phyloP scores from a whole-genome alignment of 2,113 vertebrate species.

The Puntigrus tetrazona region DNA sequence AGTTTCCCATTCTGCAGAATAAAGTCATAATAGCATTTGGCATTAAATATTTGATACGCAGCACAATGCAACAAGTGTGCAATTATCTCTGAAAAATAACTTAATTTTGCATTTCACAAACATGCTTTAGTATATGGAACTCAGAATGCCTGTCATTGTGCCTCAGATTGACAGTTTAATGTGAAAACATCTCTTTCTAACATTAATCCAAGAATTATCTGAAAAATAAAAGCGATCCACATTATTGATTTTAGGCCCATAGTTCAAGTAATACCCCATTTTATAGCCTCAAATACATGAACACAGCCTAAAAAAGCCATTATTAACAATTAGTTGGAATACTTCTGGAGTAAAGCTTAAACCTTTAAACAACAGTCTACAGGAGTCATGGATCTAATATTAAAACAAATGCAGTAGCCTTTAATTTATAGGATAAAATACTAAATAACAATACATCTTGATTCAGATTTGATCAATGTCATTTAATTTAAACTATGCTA shows the following conservation, averaged over 20 bases:
- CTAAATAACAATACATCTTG: background rate
- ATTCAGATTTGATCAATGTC: background rate
- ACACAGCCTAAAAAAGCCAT: background rate
- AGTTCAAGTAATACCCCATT: too few relatives aligned
- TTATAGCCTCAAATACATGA: background rate
- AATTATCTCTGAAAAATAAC: background rate
- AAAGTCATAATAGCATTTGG: too few relatives aligned
- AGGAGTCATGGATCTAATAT: too few relatives aligned
- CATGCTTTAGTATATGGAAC: too few relatives aligned
- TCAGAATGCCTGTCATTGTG: background rate
- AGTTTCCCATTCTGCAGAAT: too few relatives aligned
- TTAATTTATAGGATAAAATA: background rate
- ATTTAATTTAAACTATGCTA: too few relatives aligned
- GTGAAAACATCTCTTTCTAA: too few relatives aligned
- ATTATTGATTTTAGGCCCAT: background rate
- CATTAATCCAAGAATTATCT: too few relatives aligned
- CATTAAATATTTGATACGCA: background rate
- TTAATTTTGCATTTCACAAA: background rate
- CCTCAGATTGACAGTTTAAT: background rate
- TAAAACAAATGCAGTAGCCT: background rate
- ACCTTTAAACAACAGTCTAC: too few relatives aligned
- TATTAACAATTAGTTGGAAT: background rate
- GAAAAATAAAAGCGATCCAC: background rate
- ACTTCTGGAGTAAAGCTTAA: background rate
- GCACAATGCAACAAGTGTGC: background rate